phyloP scores from a whole-genome alignment of 2,113 vertebrate species.

The Chitala chitala region DNA sequence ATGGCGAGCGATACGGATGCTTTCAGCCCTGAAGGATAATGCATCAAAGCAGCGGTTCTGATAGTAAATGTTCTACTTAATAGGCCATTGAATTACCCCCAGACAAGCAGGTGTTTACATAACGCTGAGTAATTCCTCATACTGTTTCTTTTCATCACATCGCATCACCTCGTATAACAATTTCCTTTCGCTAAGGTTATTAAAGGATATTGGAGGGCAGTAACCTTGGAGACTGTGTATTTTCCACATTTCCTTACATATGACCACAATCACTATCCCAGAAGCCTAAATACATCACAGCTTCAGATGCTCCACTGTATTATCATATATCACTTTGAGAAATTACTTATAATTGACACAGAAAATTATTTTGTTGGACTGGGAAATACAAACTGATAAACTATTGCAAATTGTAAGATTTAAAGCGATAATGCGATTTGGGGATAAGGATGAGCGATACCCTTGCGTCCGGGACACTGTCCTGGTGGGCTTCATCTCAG shows the following conservation, averaged over 20 bases:
- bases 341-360: neutral
- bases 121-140: conserved; percentile 1
- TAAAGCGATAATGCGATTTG: neutral
- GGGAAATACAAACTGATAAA: neutral
- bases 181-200: neutral
- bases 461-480: neutral
- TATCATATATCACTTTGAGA: neutral
- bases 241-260: too few species aligned
- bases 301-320: neutral
- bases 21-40: conserved; percentile 3
- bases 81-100: neutral
- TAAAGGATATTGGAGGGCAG: neutral
- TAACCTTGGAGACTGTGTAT: neutral
- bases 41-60: conserved; percentile 1
- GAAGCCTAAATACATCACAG: neutral
- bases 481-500: neutral
- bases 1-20: neutral
- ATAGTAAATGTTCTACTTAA: neutral
- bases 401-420: neutral
- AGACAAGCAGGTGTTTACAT: conserved; percentile 7
- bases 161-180: neutral
- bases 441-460: neutral
- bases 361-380: neutral
- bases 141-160: neutral
- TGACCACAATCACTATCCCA: neutral